Evolutionary conservation across 2,113 vertebrate genomes (phyloP).

Genomic region (Steatornis caripensis): DNA sequence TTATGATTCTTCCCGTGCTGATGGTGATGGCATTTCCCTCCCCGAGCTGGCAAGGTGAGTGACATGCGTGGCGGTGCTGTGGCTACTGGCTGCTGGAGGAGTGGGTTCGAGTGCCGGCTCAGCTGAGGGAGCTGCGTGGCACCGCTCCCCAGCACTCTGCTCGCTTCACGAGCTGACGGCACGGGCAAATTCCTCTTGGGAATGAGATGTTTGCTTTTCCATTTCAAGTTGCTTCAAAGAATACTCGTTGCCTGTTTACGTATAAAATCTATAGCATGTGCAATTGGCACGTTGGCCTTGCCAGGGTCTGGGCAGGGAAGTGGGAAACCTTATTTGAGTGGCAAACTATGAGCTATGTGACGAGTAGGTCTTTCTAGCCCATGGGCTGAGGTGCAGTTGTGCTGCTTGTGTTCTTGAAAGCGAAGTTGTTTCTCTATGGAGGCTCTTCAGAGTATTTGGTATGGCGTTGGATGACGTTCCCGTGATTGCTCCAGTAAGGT

Average conservation of each 20-base stretch:
- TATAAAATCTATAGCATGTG: neutral
- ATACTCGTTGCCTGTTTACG: rapidly evolving
- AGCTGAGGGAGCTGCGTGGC: neutral
- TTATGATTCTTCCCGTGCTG: slow-evolving; percentile 81
- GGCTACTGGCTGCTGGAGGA: neutral
- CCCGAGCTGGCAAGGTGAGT: slow-evolving; percentile 85
- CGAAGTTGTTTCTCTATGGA: neutral
- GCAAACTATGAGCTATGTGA: rapidly evolving
- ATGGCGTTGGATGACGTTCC: no score
- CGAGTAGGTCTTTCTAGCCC: no score
- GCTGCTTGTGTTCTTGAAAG: neutral
- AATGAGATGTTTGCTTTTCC: neutral
- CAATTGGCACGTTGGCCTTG: rapidly evolving
- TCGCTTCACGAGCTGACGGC: rapidly evolving
- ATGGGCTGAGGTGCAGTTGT: neutral
- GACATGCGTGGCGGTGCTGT: rapidly evolving
- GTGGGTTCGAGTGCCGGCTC: rapidly evolving
- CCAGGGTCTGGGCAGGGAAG: neutral
- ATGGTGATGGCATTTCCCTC: slow-evolving; percentile 78
- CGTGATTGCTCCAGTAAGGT: neutral
- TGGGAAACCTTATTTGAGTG: neutral
- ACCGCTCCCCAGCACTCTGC: rapidly evolving
- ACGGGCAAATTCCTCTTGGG: rapidly evolving
- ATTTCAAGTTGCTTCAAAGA: neutral
- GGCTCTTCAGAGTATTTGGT: no score